Evolutionary conservation across 2,888 invertebrate species (phyloP), one percentile per base, ranked within the genome.

Genomic region (Sarcophaga variegata): DNA sequence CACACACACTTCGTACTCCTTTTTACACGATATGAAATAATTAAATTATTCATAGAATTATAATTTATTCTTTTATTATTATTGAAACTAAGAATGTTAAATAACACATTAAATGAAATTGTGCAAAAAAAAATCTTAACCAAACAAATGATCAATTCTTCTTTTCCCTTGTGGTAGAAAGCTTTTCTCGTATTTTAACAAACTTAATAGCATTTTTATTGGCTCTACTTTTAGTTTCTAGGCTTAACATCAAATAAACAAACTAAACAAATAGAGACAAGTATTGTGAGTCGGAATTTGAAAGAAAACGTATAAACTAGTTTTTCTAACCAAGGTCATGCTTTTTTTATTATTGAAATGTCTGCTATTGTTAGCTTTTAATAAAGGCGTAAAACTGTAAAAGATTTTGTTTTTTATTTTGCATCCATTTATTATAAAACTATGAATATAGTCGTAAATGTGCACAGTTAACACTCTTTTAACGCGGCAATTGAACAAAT

Each of bases 321-420:
- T 80, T 75, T 74, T 63, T 45, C 17, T 54, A 74, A 63, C 49
- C 78, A 78, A 74, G 78, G 83, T 78, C 83, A 83, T 45, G 67
- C 60, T 54, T 74, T 83, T 74, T 83, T 72, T 70, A 27, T n/a
- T 78, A 67, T 74, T 78, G 10, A 78, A 74, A 78, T 83, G 54
- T 67, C 66, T 78, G 49, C 37, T 49, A 69, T 63, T 59, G 67
- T 70, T 63, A n/a, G 59, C 66, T 74, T 78, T 27, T 67, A 60
- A 45, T 47, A 67, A 45, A 79, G 74, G 14, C 47, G 14, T 62
- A 62, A 62, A 74, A 70, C 60, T 71, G n/a, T 66, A 20, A 67
- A 64, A 83, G 27, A 54, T 75, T 54, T 14, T 54, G 12, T 14
- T 54, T 54, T 49, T 37, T 37, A 37, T 37, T 37, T 37, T 37